phyloP scores from a whole-genome alignment of 1,140 invertebrate species.

The Ceratoteleas bidentatus region DNA sequence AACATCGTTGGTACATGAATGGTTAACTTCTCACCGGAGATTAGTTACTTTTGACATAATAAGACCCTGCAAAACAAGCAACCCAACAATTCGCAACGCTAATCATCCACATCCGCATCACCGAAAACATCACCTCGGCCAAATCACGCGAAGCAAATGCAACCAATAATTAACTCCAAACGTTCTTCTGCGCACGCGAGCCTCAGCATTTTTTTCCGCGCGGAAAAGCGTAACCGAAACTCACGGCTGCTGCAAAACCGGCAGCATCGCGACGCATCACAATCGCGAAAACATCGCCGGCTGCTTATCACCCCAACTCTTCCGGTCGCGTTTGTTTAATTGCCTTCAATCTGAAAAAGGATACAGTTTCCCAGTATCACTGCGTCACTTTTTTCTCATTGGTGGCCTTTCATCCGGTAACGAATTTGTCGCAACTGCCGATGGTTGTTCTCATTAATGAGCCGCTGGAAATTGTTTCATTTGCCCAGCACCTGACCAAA shows the following conservation, averaged over 20 bases:
- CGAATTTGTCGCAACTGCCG: neutral
- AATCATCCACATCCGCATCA: no score
- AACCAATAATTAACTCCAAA: no score
- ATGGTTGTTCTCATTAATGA: slow-evolving; percentile 16
- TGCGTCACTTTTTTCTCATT: neutral
- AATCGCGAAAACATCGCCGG: neutral
- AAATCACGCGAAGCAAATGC: no score
- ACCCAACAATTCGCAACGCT: no score
- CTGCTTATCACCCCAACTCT: neutral
- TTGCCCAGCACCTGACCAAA: slow-evolving; percentile 6
- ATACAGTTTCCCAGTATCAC: slow-evolving; percentile 13
- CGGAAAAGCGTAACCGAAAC: no score
- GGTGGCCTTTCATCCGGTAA: neutral
- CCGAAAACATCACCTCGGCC: no score
- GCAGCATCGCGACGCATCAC: neutral
- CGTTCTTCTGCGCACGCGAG: no score
- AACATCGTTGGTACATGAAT: no score
- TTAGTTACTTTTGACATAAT: no score
- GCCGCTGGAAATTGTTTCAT: slow-evolving; percentile 23
- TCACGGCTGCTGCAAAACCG: neutral
- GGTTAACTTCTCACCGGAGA: no score
- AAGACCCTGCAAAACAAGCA: no score
- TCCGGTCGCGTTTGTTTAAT: slow-evolving; percentile 11
- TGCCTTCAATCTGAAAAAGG: slow-evolving; percentile 19
- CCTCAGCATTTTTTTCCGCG: no score